Evolutionary conservation across 2,113 vertebrate species (phyloP), one percentile per base, ranked within the genome.

Genomic region (Aspidoscelis tigris): DNA sequence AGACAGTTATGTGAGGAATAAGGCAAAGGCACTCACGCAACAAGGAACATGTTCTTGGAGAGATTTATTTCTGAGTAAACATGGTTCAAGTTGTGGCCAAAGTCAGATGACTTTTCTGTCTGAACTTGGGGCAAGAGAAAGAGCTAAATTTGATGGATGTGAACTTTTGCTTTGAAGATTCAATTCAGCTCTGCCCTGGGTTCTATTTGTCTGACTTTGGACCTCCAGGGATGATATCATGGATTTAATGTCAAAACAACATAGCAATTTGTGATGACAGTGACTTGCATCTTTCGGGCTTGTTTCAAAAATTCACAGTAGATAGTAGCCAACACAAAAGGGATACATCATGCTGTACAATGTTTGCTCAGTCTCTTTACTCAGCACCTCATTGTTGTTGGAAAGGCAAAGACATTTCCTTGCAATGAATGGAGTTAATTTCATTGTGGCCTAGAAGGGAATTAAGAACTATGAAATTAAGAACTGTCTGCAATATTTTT

Each of bases 191-290:
- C 39, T 78, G 58, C 76, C 61, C 24, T 22, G 10, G 39, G 22
- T 64, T 78, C 22, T 58, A 43, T 78, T 65, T 78, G 76, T 78
- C 58, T 78, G 76, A 65, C 39, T 65, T 14, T 64, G 33, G 76
- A 65, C 33, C 58, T 65, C n/a, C 64, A 65, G 58, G 76, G 58
- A 12, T 65, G n/a, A 24, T 43, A 24, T 65, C 76, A 43, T 43
- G 16, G 61, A 44, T 78, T 64, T 78, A 43, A 78, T 78, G 76
- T 78, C 76, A 65, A 78, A 64, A 78, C 41, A 10, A 33, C 76
- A 78, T 18, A 78, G 76, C 55, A 78, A 78, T 78, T 64, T 41
- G 55, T 24, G 33, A 43, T 64, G 75, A 53, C 58, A 61, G 58
- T 74, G 72, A 47, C 72, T 47, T 70, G 68, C 39, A 18, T 71